Percentiles rank a stretch among this genome's conserved stretches.
phyloP scores from a whole-genome alignment of 2,888 invertebrate species.

The Biston stratarius region DNA sequence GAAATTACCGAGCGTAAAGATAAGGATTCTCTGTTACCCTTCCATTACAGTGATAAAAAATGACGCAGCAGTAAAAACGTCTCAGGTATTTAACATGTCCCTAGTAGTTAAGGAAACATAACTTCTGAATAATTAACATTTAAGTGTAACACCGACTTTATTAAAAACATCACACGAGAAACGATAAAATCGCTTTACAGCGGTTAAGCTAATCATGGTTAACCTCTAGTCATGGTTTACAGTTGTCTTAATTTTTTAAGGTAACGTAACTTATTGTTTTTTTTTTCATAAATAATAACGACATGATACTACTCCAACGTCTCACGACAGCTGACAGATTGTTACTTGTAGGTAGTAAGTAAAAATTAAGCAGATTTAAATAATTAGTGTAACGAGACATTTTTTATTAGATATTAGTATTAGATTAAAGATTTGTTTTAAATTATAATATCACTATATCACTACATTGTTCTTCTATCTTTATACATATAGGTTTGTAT shows the following conservation, averaged over 20 bases:
- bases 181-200: slow-evolving; percentile 3
- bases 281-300: no score
- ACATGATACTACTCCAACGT: no score
- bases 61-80: slow-evolving; percentile 13
- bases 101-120: slow-evolving; percentile 21
- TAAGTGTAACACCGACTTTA: slow-evolving; percentile 5
- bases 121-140: slow-evolving; percentile 12
- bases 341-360: no score
- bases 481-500: no score
- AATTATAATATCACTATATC: no score
- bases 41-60: slow-evolving; percentile 20
- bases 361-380: no score
- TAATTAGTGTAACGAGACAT: no score
- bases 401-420: no score
- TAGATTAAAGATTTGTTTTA: no score
- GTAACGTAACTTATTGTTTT: no score
- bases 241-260: neutral
- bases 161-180: slow-evolving; percentile 8
- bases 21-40: neutral
- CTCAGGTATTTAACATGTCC: slow-evolving; percentile 5
- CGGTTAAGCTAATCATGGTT: slow-evolving; percentile 1
- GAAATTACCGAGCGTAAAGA: slow-evolving; percentile 13
- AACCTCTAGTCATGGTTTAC: slow-evolving; percentile 1
- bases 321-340: no score
- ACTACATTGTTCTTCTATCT: no score